Conservation (phyloP, 2,888 invertebrate species). For the Caenorhabditis auriculariae region DNA sequence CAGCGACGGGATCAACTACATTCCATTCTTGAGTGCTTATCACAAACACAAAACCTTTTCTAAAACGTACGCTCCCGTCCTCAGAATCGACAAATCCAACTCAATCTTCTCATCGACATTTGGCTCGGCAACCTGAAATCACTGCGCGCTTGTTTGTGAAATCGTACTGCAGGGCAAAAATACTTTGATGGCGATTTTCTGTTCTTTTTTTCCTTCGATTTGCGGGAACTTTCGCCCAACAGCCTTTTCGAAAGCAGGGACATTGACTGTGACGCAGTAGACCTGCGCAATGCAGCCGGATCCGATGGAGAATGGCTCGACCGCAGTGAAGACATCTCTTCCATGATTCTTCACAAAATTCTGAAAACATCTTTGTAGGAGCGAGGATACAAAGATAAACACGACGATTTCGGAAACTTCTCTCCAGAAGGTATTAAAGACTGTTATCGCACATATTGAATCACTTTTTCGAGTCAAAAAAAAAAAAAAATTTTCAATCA, state of each 20-base stretch:
- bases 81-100: slow-evolving; percentile 65
- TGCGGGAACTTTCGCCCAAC: slow-evolving; percentile 24
- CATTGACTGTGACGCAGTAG: slow-evolving; percentile 55
- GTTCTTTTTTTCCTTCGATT: slow-evolving; percentile 26
- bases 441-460: no score
- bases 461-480: no score
- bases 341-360: slow-evolving; percentile 18
- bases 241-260: slow-evolving; percentile 35
- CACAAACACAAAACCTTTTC: background rate
- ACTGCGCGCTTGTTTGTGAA: background rate
- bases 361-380: background rate
- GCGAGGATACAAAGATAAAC: no score
- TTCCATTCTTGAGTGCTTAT: background rate
- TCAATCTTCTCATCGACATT: slow-evolving; percentile 63
- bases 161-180: background rate
- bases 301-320: slow-evolving; percentile 66
- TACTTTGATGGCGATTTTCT: slow-evolving; percentile 48
- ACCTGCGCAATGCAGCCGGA: slow-evolving; percentile 69
- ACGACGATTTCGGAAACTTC: no score
- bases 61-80: slow-evolving; percentile 19
- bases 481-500: no score
- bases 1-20: slow-evolving; percentile 45
- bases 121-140: slow-evolving; percentile 65
- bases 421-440: no score
- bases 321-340: slow-evolving; percentile 61